These are phyloP conservation scores for Pseudorhiza aurosa DNA, from an alignment of 30 jellyfish, hydroid and myxozoan species.

Conservation along the genomic window DNA sequence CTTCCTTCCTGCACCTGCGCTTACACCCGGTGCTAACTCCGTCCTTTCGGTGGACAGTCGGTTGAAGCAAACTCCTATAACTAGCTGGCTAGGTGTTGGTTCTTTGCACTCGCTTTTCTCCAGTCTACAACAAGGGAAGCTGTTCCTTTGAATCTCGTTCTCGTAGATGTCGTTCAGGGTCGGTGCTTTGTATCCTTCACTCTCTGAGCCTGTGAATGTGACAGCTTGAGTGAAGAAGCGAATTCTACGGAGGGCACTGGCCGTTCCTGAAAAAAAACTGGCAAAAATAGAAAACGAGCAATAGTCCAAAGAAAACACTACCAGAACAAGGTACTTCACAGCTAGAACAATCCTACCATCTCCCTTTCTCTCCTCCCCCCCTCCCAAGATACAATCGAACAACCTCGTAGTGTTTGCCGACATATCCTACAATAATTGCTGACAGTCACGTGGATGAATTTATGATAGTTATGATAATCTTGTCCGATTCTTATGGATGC, in stretches of 20 bases:
- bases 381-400: too few relatives aligned
- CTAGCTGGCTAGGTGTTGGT: constrained; percentile 55
- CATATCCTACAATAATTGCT: too few relatives aligned
- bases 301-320: too few relatives aligned
- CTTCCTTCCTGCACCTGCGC: background rate
- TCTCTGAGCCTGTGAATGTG: constrained; percentile 38
- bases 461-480: too few relatives aligned
- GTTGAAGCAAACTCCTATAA: constrained; percentile 33
- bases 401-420: too few relatives aligned
- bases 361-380: too few relatives aligned
- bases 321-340: too few relatives aligned
- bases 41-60: constrained; percentile 10
- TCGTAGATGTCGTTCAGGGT: constrained; percentile 44
- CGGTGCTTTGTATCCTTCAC: constrained; percentile 48
- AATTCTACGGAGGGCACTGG: constrained; percentile 32
- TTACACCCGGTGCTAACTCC: background rate
- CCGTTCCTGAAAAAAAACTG: constrained; percentile 17
- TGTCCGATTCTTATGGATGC: too few relatives aligned
- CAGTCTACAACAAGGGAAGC: constrained; percentile 3
- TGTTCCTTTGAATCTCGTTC: constrained; percentile 1
- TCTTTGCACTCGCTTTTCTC: constrained; percentile 5
- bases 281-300: too few relatives aligned
- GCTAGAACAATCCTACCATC: too few relatives aligned
- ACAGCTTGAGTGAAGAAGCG: constrained; percentile 41
- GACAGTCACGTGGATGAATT: too few relatives aligned